Evolutionary conservation across 2,888 invertebrate genomes (phyloP).

Genomic region (Melikaiella ostensackeni): DNA sequence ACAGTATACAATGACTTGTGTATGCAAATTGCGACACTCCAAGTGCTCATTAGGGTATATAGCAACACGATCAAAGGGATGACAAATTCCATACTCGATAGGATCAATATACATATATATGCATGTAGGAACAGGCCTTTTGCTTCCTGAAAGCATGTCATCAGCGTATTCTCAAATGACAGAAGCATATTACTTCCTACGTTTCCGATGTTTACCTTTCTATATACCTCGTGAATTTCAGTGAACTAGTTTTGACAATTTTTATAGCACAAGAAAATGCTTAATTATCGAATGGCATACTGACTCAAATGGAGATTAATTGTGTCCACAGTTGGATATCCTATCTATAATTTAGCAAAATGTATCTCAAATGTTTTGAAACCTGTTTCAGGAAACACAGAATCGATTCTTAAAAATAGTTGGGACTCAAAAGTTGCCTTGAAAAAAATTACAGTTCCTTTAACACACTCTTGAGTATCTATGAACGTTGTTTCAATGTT

Average conservation of each 20-base stretch:
- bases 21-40: constrained; percentile 41
- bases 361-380: no score
- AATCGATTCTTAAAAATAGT: no score
- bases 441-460: no score
- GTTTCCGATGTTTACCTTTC: background rate
- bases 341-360: no score
- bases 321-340: no score
- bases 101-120: constrained; percentile 34
- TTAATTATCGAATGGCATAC: no score
- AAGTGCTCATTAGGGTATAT: constrained; percentile 57
- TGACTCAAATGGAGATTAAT: no score
- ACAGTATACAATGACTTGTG: constrained; percentile 13
- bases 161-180: constrained; percentile 8
- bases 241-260: background rate
- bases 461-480: no score
- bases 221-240: background rate
- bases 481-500: no score
- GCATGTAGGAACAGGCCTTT: background rate
- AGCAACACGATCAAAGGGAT: constrained; percentile 56
- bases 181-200: background rate
- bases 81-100: constrained; percentile 39
- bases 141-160: constrained; percentile 23
- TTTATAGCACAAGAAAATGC: background rate
- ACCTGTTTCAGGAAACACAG: no score
- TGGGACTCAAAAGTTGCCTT: no score